Evolutionary conservation across 2,797 vertebrate genomes (phyloP), one percentile per base, ranked within the genome.

Genomic region (Nannoperca australis): DNA sequence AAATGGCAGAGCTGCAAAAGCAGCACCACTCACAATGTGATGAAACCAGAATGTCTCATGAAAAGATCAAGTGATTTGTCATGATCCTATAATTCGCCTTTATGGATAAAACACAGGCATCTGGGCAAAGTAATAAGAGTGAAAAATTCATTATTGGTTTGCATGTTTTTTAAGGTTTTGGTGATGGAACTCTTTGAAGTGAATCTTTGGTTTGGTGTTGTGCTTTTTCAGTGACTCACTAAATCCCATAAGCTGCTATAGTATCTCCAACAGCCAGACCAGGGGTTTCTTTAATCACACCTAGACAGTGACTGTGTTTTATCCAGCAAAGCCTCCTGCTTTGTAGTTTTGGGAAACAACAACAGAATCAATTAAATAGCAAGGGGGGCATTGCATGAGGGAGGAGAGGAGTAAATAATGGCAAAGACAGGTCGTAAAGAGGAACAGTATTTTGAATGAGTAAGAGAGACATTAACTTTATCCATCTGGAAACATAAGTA

Each of bases 251-350:
- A 94, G 92, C 93, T 79, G 81, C 87, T 78, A 85, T 88, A 89
- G 90, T 94, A 94, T 95, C 94, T 95, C 91, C 64, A 89, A 88
- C 84, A 76, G 88, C 89, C 94, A 96, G 94, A 88, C 90, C 44
- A 27, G 81, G 51, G 72, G 79, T 89, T 90, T 75, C 88, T 89
- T 91, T 94, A 89, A 94, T 94, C 92, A 91, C 89, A 87, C 85
- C 87, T 73, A 85, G 90, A 89, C 89, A 88, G 85, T 78, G 81
- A 87, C 82, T 88, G 77, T 81, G 89, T 93, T 91, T 93, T 85
- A 90, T 91, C 86, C 91, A 63, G 77, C 63, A 58, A 87, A 90
- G 89, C 85, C 66, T 86, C 75, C 71, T 77, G 72, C 86, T 85
- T 92, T 80, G 79, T 89, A 85, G 79, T 91, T 92, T 82, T 76